Evolutionary conservation across 2,888 invertebrate genomes (phyloP), one percentile per base, ranked within the genome.

Genomic region (Criorhina ranunculi): DNA sequence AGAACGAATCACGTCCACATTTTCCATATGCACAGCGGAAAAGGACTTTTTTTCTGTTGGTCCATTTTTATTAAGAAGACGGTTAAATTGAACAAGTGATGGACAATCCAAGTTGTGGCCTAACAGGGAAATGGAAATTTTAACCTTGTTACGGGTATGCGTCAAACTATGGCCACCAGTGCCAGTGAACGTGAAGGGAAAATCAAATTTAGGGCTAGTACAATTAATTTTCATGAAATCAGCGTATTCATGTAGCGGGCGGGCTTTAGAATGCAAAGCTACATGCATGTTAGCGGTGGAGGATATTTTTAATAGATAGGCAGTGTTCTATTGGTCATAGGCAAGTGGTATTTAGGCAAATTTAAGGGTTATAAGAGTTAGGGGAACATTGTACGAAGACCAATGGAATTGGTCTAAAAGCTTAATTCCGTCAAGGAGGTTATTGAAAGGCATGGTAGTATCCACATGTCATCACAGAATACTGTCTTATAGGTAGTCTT

Each of bases 21-120:
- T 46, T 33, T 53, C 12, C 55, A 75, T 62, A 17, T 49, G 42
- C 49, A 62, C 24, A 24, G 24, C 4, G 57, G n/a, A 35, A 11
- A 7, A 8, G 53, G n/a, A 6, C 5, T 49, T 59, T 51, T 8
- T 59, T 33, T 55, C 35, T 11, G 5, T 8, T 67, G 19, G 8
- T 42, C 33, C 35, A 64, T 80, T 66, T 79, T 49, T 59, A 59
- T 59, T 9, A 60, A 67, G 60, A 60, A 67, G 60, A 75, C 15
- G 60, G 53, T 55, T 75, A 69, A 80, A 80, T 75, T 80, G 80
- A 77, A 80, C 75, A 80, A 80, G 60, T 80, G 80, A 80, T 69
- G 53, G 80, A 80, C 80, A 80, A 51, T 67, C 33, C 55, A 57
- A 67, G 55, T 80, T 67, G 57, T 60, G 66, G 66, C 59, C 49